Evolutionary conservation across 92 coral and sea anemone species (phyloP).

Genomic region (Zoanthus sansibaricus): DNA sequence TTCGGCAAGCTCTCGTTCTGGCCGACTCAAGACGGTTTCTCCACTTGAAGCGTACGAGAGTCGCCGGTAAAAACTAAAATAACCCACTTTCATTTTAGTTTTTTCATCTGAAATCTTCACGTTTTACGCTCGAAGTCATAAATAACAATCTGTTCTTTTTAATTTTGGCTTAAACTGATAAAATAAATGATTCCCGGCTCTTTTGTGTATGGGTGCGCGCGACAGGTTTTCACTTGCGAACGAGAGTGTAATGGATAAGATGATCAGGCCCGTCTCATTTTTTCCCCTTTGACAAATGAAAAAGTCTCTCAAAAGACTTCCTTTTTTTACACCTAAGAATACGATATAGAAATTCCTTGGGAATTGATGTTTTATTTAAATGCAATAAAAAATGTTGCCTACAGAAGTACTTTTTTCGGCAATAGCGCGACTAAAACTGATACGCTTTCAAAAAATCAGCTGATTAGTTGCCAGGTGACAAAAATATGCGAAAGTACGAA

Average conservation of each 20-base stretch:
- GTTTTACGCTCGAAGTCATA: background rate
- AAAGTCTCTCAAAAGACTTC: background rate
- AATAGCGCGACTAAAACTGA: constrained; percentile 8
- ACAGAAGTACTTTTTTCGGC: constrained; percentile 3
- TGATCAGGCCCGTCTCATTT: background rate
- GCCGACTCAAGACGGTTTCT: constrained; percentile 13
- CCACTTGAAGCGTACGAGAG: background rate
- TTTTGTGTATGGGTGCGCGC: constrained; percentile 7
- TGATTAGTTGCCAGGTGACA: background rate
- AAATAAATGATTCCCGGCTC: constrained; percentile 1
- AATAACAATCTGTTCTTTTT: constrained; percentile 1
- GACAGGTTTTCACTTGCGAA: constrained; percentile 3
- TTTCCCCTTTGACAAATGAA: background rate
- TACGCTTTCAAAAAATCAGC: constrained; percentile 2
- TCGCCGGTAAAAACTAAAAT: background rate
- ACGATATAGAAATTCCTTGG: background rate
- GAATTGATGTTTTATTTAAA: background rate
- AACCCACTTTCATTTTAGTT: background rate
- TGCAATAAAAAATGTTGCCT: background rate
- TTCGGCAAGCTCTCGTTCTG: constrained; percentile 7
- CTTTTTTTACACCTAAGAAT: background rate
- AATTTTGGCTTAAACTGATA: constrained; percentile 7
- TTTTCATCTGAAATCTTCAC: background rate
- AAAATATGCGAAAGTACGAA: background rate
- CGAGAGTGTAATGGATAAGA: constrained; percentile 1